Conservation (phyloP, 2,113 vertebrate genomes). For the Calyptommatus sinebrachiatus region DNA sequence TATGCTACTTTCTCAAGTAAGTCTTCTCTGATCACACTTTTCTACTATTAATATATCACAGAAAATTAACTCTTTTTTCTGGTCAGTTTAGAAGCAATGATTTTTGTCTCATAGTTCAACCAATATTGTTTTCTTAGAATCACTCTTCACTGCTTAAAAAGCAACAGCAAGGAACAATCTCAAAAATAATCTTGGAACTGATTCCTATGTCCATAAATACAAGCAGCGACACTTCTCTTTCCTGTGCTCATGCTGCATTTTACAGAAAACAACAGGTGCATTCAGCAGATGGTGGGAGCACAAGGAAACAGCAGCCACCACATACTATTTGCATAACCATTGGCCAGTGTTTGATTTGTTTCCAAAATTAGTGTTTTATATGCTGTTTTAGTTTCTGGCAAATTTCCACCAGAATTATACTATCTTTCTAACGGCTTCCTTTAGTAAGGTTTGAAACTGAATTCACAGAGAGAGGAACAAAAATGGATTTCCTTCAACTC, state of each 20-base stretch:
- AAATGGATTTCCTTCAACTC: not conserved
- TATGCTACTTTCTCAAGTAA: not conserved
- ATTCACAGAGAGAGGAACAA: not conserved
- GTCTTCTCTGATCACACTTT: not conserved
- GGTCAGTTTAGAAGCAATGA: not conserved
- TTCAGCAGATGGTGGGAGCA: slow-evolving; percentile 16
- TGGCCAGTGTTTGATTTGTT: slow-evolving; percentile 28
- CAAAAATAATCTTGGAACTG: not conserved
- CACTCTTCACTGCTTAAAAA: not conserved
- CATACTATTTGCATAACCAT: slow-evolving; percentile 21
- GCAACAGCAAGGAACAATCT: not conserved
- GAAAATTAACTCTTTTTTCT: not conserved
- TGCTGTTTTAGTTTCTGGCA: slow-evolving; percentile 15
- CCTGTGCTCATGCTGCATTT: not conserved
- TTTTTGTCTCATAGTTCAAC: not conserved
- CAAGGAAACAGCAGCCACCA: slow-evolving; percentile 23
- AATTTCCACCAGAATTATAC: slow-evolving; percentile 2
- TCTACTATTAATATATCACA: not conserved
- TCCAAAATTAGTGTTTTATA: slow-evolving; percentile 21
- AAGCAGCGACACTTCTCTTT: not conserved
- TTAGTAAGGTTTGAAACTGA: not conserved
- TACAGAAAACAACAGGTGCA: slow-evolving; percentile 31
- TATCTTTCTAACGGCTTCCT: not conserved
- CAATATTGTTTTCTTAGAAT: not conserved
- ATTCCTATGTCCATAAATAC: not conserved